These are phyloP conservation scores for Apamea crenata DNA, from an alignment of 2,888 invertebrate species.

Conservation along the genomic window DNA sequence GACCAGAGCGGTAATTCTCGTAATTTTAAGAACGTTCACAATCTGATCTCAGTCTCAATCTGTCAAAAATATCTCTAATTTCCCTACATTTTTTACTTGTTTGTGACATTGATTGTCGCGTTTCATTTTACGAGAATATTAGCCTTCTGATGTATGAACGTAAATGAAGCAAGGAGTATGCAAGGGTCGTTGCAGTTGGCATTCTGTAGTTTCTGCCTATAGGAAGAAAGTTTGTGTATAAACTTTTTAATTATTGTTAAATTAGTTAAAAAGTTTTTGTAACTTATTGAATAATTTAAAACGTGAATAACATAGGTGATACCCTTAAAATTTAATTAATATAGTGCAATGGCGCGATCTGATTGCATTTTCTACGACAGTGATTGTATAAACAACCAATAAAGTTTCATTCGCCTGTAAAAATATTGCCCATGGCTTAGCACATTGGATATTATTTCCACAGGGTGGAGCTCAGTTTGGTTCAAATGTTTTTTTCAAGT, in stretches of 20 bases:
- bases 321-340: slow-evolving; percentile 58
- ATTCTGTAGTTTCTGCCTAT: background rate
- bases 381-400: slow-evolving; percentile 71
- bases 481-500: slow-evolving; percentile 66
- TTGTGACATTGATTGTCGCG: no score
- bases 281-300: slow-evolving; percentile 27
- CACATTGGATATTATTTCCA: slow-evolving; percentile 75
- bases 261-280: background rate
- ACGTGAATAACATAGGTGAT: slow-evolving; percentile 8
- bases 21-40: no score
- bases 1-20: no score
- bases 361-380: slow-evolving; percentile 70
- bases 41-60: no score
- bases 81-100: no score
- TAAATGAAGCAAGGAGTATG: background rate
- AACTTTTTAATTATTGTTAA: background rate
- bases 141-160: background rate
- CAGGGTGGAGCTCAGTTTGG: slow-evolving; percentile 60
- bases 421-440: slow-evolving; percentile 76
- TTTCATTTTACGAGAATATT: no score
- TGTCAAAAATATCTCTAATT: no score
- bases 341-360: slow-evolving; percentile 63
- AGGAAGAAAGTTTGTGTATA: background rate
- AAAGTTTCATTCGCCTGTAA: slow-evolving; percentile 73
- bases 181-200: background rate